Evolutionary conservation across 2,797 vertebrate species (phyloP), one percentile per base, ranked within the genome.

Genomic region (Gymnodraco acuticeps): DNA sequence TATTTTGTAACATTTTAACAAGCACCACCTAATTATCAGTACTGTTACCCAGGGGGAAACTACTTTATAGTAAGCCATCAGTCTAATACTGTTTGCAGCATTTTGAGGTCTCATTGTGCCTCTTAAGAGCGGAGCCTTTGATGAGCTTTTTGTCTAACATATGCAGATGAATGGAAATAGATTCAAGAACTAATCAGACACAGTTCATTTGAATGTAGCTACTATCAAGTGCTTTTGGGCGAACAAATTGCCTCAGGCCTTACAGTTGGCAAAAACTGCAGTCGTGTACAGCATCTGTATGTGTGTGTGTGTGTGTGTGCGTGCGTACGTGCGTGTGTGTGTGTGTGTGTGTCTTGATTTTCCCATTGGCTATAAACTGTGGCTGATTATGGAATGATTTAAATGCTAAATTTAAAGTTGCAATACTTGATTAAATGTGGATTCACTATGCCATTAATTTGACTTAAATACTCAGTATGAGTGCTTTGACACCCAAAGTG

Each of bases 161-260:
- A 93, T 93, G 93, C 87, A 92, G 89, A 95, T 90, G 11, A 83
- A 94, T 94, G 91, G 81, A 91, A 94, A 95, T 92, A 20, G 76
- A 94, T 94, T 85, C 89, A 87, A 62, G 70, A 83, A 80, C 78
- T 89, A 90, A 87, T 93, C 90, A 91, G 90, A 92, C 85, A 83
- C 79, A 75, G 53, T 81, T 75, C 23, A 83, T 88, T 90, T 86
- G 68, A 87, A 85, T 78, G 77, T 66, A 64, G 77, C 85, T 45
- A 43, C 77, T 72, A 64, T 67, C 80, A 45, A 74, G 83, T 87
- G 81, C 80, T 87, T 84, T 87, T 73, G 81, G 86, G 79, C 64
- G 74, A 80, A 63, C 67, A 71, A 82, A 84, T 67, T 33, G 55
- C 79, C 77, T 64, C 3, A 0, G 61, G 80, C 42, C 31, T 62